Conservation (phyloP, 2,797 vertebrate genomes). For the Chaenodraco wilsoni region DNA sequence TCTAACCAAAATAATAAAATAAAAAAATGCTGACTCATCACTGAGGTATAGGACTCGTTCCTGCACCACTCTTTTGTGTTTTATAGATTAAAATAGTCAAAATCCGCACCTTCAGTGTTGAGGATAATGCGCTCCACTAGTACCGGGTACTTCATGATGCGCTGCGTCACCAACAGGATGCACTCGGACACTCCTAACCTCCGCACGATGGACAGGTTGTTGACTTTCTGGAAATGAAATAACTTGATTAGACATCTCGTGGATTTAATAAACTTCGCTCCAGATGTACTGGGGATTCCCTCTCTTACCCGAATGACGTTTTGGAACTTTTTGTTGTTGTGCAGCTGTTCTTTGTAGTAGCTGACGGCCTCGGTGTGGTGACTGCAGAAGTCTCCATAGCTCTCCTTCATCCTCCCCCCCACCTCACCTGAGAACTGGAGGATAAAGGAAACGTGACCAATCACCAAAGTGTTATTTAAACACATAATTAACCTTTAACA, state of each 20-base stretch:
- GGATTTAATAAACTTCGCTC: background rate
- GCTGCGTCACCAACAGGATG: slow-evolving; percentile 95
- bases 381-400: slow-evolving; percentile 92
- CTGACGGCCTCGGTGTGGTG: slow-evolving; percentile 90
- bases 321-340: slow-evolving; percentile 96
- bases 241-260: background rate
- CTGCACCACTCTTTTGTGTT: no score
- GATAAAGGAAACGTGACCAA: slow-evolving; percentile 1
- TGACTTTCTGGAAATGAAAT: slow-evolving; percentile 87
- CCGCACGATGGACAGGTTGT: slow-evolving; percentile 89
- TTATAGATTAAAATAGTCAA: background rate
- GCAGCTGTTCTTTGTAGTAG: slow-evolving; percentile 92
- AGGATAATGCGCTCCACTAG: slow-evolving; percentile 93
- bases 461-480: no score
- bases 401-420: slow-evolving; percentile 91
- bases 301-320: slow-evolving; percentile 90
- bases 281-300: background rate
- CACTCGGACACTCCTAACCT: slow-evolving; percentile 93
- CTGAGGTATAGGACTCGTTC: no score
- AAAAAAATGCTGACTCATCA: no score
- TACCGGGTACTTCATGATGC: slow-evolving; percentile 97
- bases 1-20: no score
- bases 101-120: slow-evolving; percentile 90
- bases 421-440: slow-evolving; percentile 93
- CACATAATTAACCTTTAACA: no score